phyloP scores from a whole-genome alignment of 2,888 invertebrate genomes.

The Gandaritis pyraliata region DNA sequence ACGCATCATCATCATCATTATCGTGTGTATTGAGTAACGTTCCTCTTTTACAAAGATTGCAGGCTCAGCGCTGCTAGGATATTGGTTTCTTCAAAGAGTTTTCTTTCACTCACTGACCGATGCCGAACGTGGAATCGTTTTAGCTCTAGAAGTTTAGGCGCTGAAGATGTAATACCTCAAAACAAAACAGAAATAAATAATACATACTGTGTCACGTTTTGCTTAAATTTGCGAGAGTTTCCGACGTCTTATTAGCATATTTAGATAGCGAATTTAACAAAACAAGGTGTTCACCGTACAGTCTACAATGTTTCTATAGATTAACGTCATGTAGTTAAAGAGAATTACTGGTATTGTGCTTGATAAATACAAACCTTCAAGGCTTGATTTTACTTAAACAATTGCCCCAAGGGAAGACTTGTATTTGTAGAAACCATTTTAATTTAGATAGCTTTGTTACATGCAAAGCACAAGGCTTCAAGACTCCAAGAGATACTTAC shows the following conservation, averaged over 20 bases:
- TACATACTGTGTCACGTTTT: not conserved
- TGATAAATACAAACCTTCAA: slow-evolving; percentile 40
- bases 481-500: no score
- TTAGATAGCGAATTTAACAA: slow-evolving; percentile 60
- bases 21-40: no score
- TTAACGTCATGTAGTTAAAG: slow-evolving; percentile 53
- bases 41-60: no score
- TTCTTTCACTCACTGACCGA: no score
- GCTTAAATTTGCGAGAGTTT: slow-evolving; percentile 37
- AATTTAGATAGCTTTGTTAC: slow-evolving; percentile 20
- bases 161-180: no score
- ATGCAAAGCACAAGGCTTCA: not conserved
- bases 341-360: slow-evolving; percentile 54
- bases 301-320: slow-evolving; percentile 50
- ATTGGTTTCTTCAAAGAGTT: no score
- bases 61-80: no score
- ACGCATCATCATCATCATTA: no score
- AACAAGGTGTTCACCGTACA: slow-evolving; percentile 58
- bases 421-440: slow-evolving; percentile 10
- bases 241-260: slow-evolving; percentile 53
- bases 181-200: not conserved
- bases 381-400: slow-evolving; percentile 12
- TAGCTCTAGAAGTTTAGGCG: no score
- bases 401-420: not conserved
- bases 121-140: no score